These are phyloP conservation scores for Amblyopsis rosae DNA, from an alignment of 2,113 vertebrate genomes.

Conservation along the genomic window DNA sequence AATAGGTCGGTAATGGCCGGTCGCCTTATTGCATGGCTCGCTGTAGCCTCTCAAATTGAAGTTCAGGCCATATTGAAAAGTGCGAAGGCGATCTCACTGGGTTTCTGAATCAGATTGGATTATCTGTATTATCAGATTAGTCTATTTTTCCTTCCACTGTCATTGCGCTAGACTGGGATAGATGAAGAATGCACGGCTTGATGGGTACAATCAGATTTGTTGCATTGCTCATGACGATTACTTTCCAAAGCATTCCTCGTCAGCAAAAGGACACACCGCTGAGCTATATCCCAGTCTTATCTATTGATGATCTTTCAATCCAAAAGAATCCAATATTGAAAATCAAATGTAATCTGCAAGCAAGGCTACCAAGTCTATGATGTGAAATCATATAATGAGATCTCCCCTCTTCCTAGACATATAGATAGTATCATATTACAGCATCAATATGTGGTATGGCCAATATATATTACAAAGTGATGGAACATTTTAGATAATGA, in stretches of 20 bases:
- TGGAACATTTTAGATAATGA: constrained; percentile 18
- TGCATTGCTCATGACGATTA: constrained; percentile 44
- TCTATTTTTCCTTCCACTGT: constrained; percentile 35
- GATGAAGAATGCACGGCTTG: constrained; percentile 21
- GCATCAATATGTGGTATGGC: constrained; percentile 23
- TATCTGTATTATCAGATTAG: constrained; percentile 58
- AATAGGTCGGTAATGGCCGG: neutral
- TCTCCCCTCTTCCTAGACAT: constrained; percentile 29
- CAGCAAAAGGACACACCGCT: constrained; percentile 6
- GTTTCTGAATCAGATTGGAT: constrained; percentile 62
- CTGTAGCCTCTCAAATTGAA: constrained; percentile 19
- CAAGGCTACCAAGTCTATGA: constrained; percentile 28
- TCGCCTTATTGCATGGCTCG: constrained; percentile 5
- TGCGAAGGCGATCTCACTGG: constrained; percentile 44
- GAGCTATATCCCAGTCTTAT: constrained; percentile 49
- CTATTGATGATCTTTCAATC: constrained; percentile 19
- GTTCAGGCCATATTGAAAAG: constrained; percentile 32
- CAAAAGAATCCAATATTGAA: constrained; percentile 27
- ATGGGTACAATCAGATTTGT: constrained; percentile 27
- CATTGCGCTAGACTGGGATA: constrained; percentile 34
- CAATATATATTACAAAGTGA: constrained; percentile 21
- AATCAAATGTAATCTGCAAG: constrained; percentile 32
- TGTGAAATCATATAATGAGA: constrained; percentile 60
- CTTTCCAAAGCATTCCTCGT: constrained; percentile 28
- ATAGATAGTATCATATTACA: constrained; percentile 25